Evolutionary conservation across 2,797 vertebrate species (phyloP).

Genomic region (Neosalanx taihuensis): DNA sequence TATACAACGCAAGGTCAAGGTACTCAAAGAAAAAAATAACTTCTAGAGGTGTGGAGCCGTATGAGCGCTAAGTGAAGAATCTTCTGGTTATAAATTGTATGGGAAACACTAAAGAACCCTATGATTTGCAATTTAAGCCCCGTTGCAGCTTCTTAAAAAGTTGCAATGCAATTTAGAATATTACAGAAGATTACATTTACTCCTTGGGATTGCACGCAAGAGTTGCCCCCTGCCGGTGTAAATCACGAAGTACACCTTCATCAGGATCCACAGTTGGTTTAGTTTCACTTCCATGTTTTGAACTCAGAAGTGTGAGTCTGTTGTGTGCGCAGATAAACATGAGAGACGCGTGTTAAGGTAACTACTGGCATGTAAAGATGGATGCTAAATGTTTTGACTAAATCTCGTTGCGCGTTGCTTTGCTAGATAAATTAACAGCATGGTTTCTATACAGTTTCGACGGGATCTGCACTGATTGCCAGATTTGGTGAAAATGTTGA

Average conservation of each 20-base stretch:
- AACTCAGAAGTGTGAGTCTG: slow-evolving; percentile 21
- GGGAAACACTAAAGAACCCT: not conserved
- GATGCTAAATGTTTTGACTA: not conserved
- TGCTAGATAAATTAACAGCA: not conserved
- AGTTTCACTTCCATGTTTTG: slow-evolving; percentile 63
- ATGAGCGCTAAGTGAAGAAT: too few species aligned
- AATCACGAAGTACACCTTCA: not conserved
- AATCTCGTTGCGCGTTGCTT: not conserved
- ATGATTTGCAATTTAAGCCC: not conserved
- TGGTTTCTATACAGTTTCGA: not conserved
- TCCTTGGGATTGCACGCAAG: not conserved
- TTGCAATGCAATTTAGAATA: not conserved
- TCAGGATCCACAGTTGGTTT: not conserved
- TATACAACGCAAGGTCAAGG: too few species aligned
- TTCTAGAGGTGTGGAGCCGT: too few species aligned
- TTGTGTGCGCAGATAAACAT: slow-evolving; percentile 13
- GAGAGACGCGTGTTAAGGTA: slow-evolving; percentile 37
- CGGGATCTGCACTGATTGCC: not conserved
- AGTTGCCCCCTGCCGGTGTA: slow-evolving; percentile 42
- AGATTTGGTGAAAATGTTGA: not conserved
- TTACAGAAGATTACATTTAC: not conserved
- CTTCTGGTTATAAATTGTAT: too few species aligned
- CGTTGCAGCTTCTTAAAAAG: not conserved
- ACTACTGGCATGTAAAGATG: slow-evolving; percentile 2
- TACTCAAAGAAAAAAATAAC: too few species aligned